Evolutionary conservation across 2,797 vertebrate species (phyloP).

Genomic region (Artibeus lituratus): DNA sequence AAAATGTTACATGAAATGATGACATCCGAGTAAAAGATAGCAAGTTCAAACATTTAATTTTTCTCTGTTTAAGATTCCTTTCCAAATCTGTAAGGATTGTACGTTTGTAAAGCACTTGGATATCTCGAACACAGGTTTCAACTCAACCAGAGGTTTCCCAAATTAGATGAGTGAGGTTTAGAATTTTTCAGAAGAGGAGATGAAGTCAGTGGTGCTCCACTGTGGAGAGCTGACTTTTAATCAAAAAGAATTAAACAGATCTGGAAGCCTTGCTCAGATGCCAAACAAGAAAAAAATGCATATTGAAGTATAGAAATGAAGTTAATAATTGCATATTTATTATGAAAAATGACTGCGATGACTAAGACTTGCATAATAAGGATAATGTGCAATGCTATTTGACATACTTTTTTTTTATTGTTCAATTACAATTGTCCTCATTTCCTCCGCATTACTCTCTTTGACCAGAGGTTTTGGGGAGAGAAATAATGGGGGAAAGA

Average conservation of each 20-base stretch:
- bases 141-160: background rate
- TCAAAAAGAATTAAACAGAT: background rate
- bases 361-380: background rate
- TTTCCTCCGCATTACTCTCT: background rate
- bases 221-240: background rate
- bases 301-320: background rate
- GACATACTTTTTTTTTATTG: background rate
- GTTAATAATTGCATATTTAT: conserved; percentile 26
- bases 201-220: background rate
- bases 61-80: background rate
- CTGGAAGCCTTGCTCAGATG: background rate
- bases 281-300: background rate
- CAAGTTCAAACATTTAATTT: background rate
- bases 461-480: too few relatives aligned
- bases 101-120: background rate
- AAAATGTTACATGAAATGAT: conserved; percentile 17
- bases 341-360: conserved; percentile 2
- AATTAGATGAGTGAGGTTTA: background rate
- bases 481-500: too few relatives aligned
- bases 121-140: background rate
- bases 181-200: background rate
- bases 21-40: background rate
- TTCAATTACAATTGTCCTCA: too few relatives aligned
- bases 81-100: background rate
- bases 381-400: background rate